phyloP scores from a whole-genome alignment of 1,140 invertebrate species.

The Oscheius sp. region DNA sequence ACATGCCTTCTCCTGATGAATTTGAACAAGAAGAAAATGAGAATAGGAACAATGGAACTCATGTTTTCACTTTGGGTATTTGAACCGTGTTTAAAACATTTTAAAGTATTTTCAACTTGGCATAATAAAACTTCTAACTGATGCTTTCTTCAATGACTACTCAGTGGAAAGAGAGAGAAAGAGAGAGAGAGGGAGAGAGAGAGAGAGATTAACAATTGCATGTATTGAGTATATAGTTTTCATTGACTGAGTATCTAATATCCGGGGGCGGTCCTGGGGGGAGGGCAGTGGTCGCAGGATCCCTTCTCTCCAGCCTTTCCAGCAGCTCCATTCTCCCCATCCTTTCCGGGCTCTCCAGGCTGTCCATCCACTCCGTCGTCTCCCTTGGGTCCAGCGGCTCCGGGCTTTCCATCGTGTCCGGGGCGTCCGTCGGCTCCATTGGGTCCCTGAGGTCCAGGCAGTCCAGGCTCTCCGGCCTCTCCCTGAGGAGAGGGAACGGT shows the following conservation, averaged over 20 bases:
- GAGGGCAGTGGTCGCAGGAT: slow-evolving; percentile 35
- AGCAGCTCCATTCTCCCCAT: slow-evolving; percentile 24
- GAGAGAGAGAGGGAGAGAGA: too few relatives aligned
- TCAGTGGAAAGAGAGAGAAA: too few relatives aligned
- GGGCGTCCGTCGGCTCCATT: slow-evolving; percentile 25
- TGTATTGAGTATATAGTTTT: too few relatives aligned
- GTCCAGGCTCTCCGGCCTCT: slow-evolving; percentile 30
- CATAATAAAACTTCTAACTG: too few relatives aligned
- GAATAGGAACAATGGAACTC: too few relatives aligned
- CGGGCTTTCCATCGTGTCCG: slow-evolving; percentile 33
- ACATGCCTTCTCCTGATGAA: too few relatives aligned
- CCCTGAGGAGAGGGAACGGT: slow-evolving; percentile 24
- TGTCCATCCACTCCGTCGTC: slow-evolving; percentile 32
- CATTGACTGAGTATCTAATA: slow-evolving; percentile 33
- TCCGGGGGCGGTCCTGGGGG: slow-evolving; percentile 32
- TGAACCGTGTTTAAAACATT: too few relatives aligned
- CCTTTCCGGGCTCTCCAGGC: slow-evolving; percentile 26
- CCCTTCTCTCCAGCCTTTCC: slow-evolving; percentile 24
- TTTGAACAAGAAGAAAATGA: too few relatives aligned
- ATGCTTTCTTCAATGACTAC: too few relatives aligned
- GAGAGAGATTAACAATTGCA: too few relatives aligned
- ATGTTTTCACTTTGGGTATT: too few relatives aligned
- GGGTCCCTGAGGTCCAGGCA: slow-evolving; percentile 35
- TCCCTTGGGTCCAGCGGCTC: slow-evolving; percentile 30
- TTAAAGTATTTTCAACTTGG: too few relatives aligned